A percentile compares a stretch with the other conserved stretches of the same genome.
Conservation (phyloP, 2,113 vertebrate genomes). For the Ramphastos sulfuratus region DNA sequence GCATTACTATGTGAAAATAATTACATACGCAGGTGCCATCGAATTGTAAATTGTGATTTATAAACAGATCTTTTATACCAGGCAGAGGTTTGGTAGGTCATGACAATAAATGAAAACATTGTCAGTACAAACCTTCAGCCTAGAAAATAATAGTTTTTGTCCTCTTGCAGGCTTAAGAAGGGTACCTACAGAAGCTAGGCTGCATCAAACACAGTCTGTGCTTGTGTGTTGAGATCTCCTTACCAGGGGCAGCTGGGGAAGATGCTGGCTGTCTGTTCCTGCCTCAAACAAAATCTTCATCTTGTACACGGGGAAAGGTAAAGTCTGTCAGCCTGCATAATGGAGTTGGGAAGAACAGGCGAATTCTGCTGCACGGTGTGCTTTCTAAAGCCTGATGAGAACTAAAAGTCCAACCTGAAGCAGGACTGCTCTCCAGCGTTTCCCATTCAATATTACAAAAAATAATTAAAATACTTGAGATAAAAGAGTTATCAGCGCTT, state of each 20-base stretch:
- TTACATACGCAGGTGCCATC: neutral
- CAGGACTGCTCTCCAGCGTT: neutral
- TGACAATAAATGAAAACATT: neutral
- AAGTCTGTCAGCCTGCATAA: neutral
- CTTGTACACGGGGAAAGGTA: no score
- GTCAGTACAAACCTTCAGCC: neutral
- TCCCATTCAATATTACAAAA: neutral
- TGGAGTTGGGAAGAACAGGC: no score
- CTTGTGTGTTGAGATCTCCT: no score
- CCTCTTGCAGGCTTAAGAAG: neutral
- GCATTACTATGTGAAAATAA: neutral
- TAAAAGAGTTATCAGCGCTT: fast-evolving
- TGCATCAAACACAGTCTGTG: fast-evolving
- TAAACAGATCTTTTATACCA: neutral
- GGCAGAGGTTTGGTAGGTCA: neutral
- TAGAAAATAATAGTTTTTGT: neutral
- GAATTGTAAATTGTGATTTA: neutral
- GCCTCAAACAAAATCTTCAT: neutral
- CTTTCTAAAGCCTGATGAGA: neutral
- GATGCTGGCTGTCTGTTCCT: neutral
- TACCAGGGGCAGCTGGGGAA: neutral
- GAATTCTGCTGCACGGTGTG: neutral
- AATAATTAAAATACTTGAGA: neutral
- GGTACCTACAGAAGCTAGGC: neutral
- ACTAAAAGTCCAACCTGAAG: neutral